phyloP scores from a whole-genome alignment of 2,797 vertebrate species.

The Falco cherrug region DNA sequence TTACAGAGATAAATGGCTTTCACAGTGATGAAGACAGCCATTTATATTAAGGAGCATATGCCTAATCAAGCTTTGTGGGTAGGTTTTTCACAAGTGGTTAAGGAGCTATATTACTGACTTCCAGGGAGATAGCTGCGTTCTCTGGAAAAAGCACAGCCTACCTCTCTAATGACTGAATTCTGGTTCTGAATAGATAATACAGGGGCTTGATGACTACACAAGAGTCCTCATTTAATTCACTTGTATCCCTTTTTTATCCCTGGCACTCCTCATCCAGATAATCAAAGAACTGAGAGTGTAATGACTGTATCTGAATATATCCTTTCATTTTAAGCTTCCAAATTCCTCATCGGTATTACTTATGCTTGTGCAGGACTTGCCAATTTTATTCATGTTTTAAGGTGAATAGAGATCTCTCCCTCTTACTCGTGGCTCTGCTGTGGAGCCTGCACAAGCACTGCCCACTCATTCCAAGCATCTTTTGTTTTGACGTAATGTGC shows the following conservation, averaged over 20 bases:
- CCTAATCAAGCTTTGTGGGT: background rate
- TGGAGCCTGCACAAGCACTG: background rate
- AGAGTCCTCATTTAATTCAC: background rate
- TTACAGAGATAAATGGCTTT: background rate
- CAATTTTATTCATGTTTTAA: background rate
- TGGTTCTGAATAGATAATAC: background rate
- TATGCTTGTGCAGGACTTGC: background rate
- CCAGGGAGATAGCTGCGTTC: background rate
- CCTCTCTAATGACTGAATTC: background rate
- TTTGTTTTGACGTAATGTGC: background rate
- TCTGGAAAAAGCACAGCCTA: background rate
- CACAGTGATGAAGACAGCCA: background rate
- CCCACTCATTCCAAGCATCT: background rate
- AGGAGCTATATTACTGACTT: background rate
- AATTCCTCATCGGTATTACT: background rate
- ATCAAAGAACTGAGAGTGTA: background rate
- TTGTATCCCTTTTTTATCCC: background rate
- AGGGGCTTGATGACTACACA: background rate
- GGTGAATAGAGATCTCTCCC: background rate
- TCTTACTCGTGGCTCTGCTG: background rate
- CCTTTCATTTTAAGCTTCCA: constrained; percentile 15
- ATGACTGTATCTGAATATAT: constrained; percentile 8
- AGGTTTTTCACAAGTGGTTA: background rate
- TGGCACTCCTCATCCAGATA: background rate
- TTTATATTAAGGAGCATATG: background rate